A percentile compares a stretch with the other conserved stretches of the same genome.
Evolutionary conservation across 2,113 vertebrate species (phyloP).

Genomic region (Apodemus speciosus): DNA sequence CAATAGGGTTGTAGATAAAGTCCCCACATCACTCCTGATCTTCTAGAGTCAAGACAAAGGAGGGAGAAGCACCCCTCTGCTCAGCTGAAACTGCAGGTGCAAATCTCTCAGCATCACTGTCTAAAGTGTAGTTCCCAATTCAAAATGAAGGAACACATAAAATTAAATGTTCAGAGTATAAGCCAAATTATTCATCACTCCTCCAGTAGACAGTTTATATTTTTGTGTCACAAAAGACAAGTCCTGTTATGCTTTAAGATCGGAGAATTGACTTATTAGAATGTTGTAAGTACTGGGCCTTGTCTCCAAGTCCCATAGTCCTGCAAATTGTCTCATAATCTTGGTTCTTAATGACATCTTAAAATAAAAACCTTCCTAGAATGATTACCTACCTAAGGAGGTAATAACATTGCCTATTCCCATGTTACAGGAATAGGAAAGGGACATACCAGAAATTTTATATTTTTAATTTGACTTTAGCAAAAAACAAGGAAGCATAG

Average conservation of each 20-base stretch:
- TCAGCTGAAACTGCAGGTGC: background rate
- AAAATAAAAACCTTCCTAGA: conserved; percentile 2
- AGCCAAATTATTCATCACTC: background rate
- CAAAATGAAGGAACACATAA: background rate
- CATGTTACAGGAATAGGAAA: background rate
- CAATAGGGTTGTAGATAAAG: background rate
- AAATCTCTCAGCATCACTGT: background rate
- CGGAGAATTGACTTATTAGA: background rate
- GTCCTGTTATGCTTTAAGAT: background rate
- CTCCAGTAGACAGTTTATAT: background rate
- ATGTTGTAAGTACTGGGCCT: background rate
- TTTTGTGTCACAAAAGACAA: background rate
- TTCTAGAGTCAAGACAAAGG: conserved; percentile 13
- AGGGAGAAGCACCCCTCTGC: background rate
- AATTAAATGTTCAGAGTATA: background rate
- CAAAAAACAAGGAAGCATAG: conserved; percentile 1
- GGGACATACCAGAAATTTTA: background rate
- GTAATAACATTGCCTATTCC: background rate
- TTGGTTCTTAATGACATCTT: background rate
- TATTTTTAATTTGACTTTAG: conserved; percentile 8
- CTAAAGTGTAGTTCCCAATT: conserved; percentile 3
- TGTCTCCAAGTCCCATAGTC: background rate
- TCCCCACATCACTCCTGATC: background rate
- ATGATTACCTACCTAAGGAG: background rate
- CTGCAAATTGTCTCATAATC: background rate